Evolutionary conservation across 1,140 invertebrate genomes (phyloP), one percentile per base, ranked within the genome.

Genomic region (Zeugodacus cucurbitae): DNA sequence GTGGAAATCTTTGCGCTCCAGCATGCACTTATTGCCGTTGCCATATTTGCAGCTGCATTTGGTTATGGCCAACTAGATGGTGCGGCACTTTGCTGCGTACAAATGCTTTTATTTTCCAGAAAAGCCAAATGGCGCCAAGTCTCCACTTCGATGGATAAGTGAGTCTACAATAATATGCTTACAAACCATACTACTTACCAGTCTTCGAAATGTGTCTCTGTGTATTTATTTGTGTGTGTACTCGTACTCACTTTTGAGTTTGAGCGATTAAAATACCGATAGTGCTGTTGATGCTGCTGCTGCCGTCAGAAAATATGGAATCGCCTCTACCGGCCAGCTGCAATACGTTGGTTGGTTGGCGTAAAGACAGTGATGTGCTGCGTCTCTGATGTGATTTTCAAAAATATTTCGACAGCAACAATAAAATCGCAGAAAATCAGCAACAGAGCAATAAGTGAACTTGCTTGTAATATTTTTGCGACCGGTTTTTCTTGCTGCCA

Each of bases 381-480:
- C 29, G n/a, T n/a, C n/a, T 48, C 41, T 48, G 26, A 48, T 34
- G 74, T 82, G 37, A 82, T 82, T 44, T 82, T 82, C 22, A 22
- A 22, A 54, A 54, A 82, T 82, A 82, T 82, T 82, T 82, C 22
- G 37, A 22, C 41, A 14, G 41, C 74, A 48, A 48, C 74, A 82
- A 48, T 48, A 48, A 82, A n/a, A n/a, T 82, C 74, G 74, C 70
- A 20, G 34, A 74, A 41, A 37, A 74, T 37, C 67, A 20, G 34
- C 70, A 54, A 54, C 48, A 22, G 22, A 82, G 74, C 41, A 48
- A 48, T 82, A 44, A 82, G 74, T 82, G 41, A 82, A 82, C 41
- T 82, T 26, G 44, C n/a, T 82, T n/a, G 74, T 82, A 82, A 82
- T 82, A 54, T 82, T 48, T 82, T 82, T 82, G 74, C 14, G 74